These are phyloP conservation scores for Oxygymnocypris stewartii DNA, from an alignment of 2,113 vertebrate genomes.

Conservation along the genomic window DNA sequence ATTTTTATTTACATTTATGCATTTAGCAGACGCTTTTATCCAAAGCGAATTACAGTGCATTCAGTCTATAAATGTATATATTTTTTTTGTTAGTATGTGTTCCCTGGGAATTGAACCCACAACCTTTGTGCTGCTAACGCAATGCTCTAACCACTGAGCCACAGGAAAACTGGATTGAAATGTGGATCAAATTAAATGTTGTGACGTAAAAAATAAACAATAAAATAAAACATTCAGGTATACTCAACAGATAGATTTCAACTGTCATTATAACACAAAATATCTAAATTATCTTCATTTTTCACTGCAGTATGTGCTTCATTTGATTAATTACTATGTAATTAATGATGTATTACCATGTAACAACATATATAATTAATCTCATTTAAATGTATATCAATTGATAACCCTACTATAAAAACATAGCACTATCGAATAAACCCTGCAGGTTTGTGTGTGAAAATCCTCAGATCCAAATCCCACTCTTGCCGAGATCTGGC, in stretches of 20 bases:
- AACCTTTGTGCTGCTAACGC: too few relatives aligned
- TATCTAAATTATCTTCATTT: background rate
- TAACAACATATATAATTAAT: background rate
- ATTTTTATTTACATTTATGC: too few relatives aligned
- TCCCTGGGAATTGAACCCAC: too few relatives aligned
- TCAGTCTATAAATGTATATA: too few relatives aligned
- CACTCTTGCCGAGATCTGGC: background rate
- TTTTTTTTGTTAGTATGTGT: too few relatives aligned
- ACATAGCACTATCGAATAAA: background rate
- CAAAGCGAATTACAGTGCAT: too few relatives aligned
- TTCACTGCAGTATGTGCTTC: background rate
- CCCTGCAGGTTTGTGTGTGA: background rate
- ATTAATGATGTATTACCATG: background rate
- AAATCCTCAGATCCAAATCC: background rate
- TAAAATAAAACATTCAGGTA: background rate
- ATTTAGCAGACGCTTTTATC: too few relatives aligned
- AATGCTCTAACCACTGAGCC: too few relatives aligned
- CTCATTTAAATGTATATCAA: background rate
- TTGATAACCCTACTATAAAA: background rate
- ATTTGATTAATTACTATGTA: background rate
- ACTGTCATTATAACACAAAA: background rate
- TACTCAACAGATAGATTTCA: background rate
- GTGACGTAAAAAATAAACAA: background rate
- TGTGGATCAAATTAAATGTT: background rate
- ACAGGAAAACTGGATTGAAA: background rate